Evolutionary conservation across 1,140 invertebrate genomes (phyloP).

Genomic region (Cheumatopsyche charites): DNA sequence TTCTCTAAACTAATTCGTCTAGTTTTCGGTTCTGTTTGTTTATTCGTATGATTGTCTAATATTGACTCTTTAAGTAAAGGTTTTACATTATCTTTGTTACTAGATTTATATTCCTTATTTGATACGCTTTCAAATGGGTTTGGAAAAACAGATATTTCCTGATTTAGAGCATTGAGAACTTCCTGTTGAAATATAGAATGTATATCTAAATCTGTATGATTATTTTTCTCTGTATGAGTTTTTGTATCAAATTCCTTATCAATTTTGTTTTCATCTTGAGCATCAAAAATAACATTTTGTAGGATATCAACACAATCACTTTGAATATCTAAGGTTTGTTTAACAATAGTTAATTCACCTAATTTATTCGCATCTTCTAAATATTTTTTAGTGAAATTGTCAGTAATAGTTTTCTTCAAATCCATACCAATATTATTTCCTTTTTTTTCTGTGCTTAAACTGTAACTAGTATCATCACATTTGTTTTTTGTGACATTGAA

Average conservation of each 20-base stretch:
- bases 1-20: constrained; percentile 61
- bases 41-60: not conserved
- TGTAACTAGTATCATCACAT: not conserved
- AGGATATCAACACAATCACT: not conserved
- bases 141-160: constrained; percentile 43
- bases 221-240: not conserved
- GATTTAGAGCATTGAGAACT: constrained; percentile 59
- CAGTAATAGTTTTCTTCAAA: not conserved
- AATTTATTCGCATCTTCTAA: not conserved
- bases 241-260: not conserved
- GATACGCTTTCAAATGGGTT: constrained; percentile 17
- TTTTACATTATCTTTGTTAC: not conserved
- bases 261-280: not conserved
- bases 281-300: not conserved
- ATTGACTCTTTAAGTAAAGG: constrained; percentile 46
- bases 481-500: not conserved
- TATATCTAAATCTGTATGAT: not conserved
- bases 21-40: constrained; percentile 51
- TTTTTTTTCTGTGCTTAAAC: not conserved
- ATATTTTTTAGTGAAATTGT: constrained; percentile 9
- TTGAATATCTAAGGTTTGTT: not conserved
- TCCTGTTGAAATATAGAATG: constrained; percentile 53
- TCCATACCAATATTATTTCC: not conserved
- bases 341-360: not conserved
- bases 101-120: not conserved